Conservation (phyloP, 2,113 vertebrate species). For the Anthoscopus minutus region DNA sequence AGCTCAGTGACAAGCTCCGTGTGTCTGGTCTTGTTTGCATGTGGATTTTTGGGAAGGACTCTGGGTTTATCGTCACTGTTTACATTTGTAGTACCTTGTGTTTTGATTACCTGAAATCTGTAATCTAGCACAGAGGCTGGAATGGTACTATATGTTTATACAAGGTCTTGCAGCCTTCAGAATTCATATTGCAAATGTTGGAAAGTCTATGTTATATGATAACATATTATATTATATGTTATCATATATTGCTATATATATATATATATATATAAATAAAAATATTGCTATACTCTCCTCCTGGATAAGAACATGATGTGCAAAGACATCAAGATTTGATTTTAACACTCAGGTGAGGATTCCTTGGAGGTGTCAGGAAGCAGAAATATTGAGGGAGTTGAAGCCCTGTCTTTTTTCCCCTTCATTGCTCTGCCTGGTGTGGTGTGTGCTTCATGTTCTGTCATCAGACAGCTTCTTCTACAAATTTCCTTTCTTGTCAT, state of each 20-base stretch:
- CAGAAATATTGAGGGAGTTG: not conserved
- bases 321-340: not conserved
- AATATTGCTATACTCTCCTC: not conserved
- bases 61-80: not conserved
- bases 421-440: not conserved
- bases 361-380: not conserved
- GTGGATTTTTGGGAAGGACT: not conserved
- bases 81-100: not conserved
- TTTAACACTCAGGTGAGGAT: not conserved
- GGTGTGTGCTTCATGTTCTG: not conserved
- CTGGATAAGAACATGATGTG: not conserved
- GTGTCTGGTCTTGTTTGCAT: fast-evolving
- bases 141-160: not conserved
- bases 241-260: no score
- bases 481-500: not conserved
- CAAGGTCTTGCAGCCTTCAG: not conserved
- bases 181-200: not conserved
- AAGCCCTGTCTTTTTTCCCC: not conserved
- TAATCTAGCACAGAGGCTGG: not conserved
- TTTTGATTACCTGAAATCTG: not conserved
- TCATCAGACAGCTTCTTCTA: not conserved
- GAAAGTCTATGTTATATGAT: not conserved
- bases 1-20: not conserved
- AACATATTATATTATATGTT: no score
- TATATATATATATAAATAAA: no score